phyloP scores from a whole-genome alignment of 2,113 vertebrate genomes.

The Manacus vitellinus region DNA sequence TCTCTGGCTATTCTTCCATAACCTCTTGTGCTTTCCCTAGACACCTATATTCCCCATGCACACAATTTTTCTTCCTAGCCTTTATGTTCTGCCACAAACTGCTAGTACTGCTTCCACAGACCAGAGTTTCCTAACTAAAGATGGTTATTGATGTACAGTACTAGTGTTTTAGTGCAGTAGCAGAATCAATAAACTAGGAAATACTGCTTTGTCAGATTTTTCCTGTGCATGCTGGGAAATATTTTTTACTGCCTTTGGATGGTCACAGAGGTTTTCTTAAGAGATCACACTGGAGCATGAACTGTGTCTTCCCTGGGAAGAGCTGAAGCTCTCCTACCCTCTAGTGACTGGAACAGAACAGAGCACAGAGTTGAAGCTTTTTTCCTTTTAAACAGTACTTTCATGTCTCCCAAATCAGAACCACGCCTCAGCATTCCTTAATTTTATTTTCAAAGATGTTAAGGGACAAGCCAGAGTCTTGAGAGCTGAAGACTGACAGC shows the following conservation, averaged over 20 bases:
- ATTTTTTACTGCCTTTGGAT: constrained; percentile 75
- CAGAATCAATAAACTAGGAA: constrained; percentile 85
- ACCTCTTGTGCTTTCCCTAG: constrained; percentile 76
- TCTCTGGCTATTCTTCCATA: constrained; percentile 70
- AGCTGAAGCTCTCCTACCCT: constrained; percentile 78
- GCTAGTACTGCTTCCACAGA: constrained; percentile 74
- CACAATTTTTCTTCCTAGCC: constrained; percentile 78
- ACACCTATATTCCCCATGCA: constrained; percentile 77
- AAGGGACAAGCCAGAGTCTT: background rate
- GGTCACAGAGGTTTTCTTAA: constrained; percentile 69
- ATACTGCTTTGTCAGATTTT: constrained; percentile 84
- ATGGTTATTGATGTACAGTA: constrained; percentile 84
- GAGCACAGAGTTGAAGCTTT: constrained; percentile 48
- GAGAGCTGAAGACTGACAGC: background rate
- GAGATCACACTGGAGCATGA: constrained; percentile 46
- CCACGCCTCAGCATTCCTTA: background rate
- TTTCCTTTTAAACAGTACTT: background rate
- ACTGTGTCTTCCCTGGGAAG: constrained; percentile 30
- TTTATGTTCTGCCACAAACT: constrained; percentile 80
- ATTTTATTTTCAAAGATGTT: constrained; percentile 5
- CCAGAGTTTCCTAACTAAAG: constrained; percentile 83
- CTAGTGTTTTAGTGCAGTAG: constrained; percentile 80
- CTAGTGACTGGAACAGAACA: constrained; percentile 76
- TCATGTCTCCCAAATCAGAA: background rate
- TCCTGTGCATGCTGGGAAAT: constrained; percentile 75